Conservation (phyloP, 2,113 vertebrate species). For the Coptodon bakossiorum region DNA sequence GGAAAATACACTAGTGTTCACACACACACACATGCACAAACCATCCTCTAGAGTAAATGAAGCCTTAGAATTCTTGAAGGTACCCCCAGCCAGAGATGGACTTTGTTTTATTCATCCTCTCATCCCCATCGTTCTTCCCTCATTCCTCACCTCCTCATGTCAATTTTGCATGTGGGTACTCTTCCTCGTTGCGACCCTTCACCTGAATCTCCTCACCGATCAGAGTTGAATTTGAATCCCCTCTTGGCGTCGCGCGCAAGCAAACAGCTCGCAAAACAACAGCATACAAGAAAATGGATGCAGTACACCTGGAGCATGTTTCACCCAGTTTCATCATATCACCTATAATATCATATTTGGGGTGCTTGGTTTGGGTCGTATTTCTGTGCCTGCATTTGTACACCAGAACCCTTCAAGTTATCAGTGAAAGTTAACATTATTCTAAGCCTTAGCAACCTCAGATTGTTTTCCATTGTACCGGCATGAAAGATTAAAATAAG, state of each 20-base stretch:
- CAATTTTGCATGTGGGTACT: conserved; percentile 67
- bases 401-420: neutral
- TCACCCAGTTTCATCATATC: conserved; percentile 57
- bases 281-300: conserved; percentile 39
- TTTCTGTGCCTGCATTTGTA: neutral
- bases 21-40: conserved; percentile 2
- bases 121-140: conserved; percentile 19
- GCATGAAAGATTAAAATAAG: neutral
- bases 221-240: conserved; percentile 48
- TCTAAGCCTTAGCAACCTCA: neutral
- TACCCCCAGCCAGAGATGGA: conserved; percentile 61
- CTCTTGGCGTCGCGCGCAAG: conserved; percentile 1
- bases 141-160: conserved; percentile 55
- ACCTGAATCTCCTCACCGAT: conserved; percentile 36
- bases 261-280: neutral
- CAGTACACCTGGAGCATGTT: conserved; percentile 50
- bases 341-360: conserved; percentile 14
- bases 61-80: conserved; percentile 73
- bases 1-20: conserved; percentile 24
- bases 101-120: conserved; percentile 73
- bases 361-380: conserved; percentile 17
- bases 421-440: neutral
- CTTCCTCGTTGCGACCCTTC: conserved; percentile 36
- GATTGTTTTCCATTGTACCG: neutral
- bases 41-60: conserved; percentile 69